Evolutionary conservation across 2,113 vertebrate genomes (phyloP).

Genomic region (Rhineura floridana): DNA sequence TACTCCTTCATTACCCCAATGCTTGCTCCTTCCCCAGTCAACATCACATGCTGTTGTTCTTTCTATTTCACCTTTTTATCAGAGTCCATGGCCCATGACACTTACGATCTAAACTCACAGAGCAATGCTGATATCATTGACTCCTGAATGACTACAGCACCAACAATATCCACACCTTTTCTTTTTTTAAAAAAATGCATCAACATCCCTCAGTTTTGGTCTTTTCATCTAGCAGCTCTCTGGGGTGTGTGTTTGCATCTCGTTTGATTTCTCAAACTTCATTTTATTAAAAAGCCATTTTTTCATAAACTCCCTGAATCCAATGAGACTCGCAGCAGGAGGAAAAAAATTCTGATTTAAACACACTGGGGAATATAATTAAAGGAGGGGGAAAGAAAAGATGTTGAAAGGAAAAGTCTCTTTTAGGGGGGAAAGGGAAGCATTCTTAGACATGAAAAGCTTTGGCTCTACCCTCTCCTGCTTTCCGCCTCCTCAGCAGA

Average conservation of each 20-base stretch:
- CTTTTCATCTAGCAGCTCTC: background rate
- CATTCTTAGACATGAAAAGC: background rate
- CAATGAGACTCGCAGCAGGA: conserved; percentile 14
- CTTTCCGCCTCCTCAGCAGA: background rate
- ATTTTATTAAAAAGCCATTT: conserved; percentile 24
- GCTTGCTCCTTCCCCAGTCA: background rate
- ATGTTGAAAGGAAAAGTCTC: background rate
- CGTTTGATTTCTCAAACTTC: background rate
- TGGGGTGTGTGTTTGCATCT: background rate
- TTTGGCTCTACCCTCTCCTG: background rate
- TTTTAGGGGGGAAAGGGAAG: background rate
- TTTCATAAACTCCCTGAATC: background rate
- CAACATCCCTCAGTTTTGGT: background rate
- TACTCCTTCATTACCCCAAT: background rate
- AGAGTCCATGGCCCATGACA: no score
- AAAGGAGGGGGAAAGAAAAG: conserved; percentile 12
- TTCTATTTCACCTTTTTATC: no score
- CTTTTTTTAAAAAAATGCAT: background rate
- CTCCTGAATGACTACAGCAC: background rate
- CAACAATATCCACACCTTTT: background rate
- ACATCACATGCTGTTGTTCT: background rate
- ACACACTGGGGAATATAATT: conserved; percentile 31
- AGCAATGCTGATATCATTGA: background rate
- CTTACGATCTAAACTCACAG: background rate
- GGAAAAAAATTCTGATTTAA: background rate